A percentile compares a stretch with the other conserved stretches of the same genome.
Conservation (phyloP, 2,888 invertebrate genomes). For the Lobophora halterata region DNA sequence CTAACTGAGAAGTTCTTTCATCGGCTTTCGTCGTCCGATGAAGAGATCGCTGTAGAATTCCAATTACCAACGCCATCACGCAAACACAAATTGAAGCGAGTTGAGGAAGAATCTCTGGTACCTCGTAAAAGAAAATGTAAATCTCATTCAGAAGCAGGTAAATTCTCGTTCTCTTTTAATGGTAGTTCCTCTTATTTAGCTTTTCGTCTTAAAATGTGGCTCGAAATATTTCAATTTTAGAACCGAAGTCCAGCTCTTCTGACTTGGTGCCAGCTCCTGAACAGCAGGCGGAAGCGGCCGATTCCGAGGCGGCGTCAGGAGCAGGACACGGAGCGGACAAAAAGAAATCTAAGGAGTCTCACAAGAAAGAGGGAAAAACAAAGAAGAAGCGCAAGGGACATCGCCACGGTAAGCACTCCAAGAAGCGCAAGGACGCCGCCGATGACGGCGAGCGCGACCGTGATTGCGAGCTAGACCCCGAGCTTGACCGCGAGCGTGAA, state of each 20-base stretch:
- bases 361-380: slow-evolving; percentile 63
- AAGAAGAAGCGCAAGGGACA: slow-evolving; percentile 73
- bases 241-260: slow-evolving; percentile 58
- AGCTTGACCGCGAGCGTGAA: slow-evolving; percentile 50
- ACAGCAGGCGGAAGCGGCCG: slow-evolving; percentile 29
- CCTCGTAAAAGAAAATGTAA: slow-evolving; percentile 65
- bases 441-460: slow-evolving; percentile 50
- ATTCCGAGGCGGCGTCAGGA: slow-evolving; percentile 20
- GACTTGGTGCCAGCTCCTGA: slow-evolving; percentile 43
- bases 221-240: slow-evolving; percentile 51
- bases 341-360: slow-evolving; percentile 64
- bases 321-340: slow-evolving; percentile 33
- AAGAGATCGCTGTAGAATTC: slow-evolving; percentile 86
- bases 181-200: too few relatives aligned
- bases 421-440: slow-evolving; percentile 62
- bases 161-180: too few relatives aligned
- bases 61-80: slow-evolving; percentile 73
- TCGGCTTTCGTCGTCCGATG: slow-evolving; percentile 89
- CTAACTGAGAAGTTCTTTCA: slow-evolving; percentile 92
- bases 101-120: slow-evolving; percentile 59
- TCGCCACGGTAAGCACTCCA: slow-evolving; percentile 74
- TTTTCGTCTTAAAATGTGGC: too few relatives aligned
- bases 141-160: slow-evolving; percentile 60
- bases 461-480: too few relatives aligned
- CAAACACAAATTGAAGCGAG: slow-evolving; percentile 66